phyloP scores from a whole-genome alignment of 2,888 invertebrate genomes.

The Lutraria lutraria region DNA sequence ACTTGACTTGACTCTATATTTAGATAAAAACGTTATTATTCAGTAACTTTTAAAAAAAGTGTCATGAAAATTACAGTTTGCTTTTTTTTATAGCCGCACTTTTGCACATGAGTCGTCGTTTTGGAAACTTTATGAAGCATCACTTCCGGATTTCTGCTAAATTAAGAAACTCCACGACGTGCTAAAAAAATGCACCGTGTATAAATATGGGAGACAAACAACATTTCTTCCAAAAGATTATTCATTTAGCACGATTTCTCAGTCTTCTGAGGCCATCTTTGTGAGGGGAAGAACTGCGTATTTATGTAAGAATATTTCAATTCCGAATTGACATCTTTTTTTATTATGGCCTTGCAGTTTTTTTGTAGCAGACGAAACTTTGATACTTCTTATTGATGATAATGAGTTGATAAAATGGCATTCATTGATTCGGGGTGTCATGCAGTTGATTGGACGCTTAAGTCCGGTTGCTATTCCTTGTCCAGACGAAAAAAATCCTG shows the following conservation, averaged over 20 bases:
- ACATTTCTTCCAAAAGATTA: conserved; percentile 4
- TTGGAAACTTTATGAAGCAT: neutral
- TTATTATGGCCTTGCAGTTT: neutral
- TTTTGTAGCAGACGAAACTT: neutral
- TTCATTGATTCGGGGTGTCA: conserved; percentile 2
- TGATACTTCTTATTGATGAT: neutral
- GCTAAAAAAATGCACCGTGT: conserved; percentile 11
- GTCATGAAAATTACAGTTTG: neutral
- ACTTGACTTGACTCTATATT: too few relatives aligned
- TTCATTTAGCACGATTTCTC: neutral
- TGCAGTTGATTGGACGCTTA: too few relatives aligned
- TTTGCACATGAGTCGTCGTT: neutral
- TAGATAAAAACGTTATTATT: too few relatives aligned
- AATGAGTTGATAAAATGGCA: neutral
- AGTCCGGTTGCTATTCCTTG: too few relatives aligned
- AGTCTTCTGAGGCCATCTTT: neutral
- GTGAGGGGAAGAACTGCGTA: neutral
- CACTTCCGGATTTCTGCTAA: conserved; percentile 20
- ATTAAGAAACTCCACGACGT: neutral
- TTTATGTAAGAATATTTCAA: neutral
- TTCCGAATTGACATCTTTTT: too few relatives aligned
- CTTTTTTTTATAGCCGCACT: neutral
- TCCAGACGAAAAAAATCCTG: too few relatives aligned
- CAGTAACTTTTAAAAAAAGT: too few relatives aligned
- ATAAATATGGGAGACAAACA: conserved; percentile 25